Base-by-base conservation (phyloP, 2,797 vertebrate species). In the Tragopan temminckii region DNA sequence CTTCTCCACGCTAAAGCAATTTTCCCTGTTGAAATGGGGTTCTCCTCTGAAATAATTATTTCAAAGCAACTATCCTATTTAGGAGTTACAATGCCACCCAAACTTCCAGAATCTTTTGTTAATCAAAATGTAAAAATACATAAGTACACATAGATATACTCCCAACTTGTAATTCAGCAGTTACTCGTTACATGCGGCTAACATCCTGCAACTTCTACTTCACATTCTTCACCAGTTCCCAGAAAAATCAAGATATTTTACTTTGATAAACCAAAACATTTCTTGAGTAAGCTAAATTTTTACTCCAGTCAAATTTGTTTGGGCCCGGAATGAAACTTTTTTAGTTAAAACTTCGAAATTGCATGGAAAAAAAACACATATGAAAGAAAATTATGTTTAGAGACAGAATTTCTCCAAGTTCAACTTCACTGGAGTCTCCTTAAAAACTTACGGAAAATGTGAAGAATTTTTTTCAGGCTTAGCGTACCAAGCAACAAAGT, bases 1-100 rank as follows among this genome's bases (percentile, higher is more conserved):
- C 57, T 78, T 89, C 50, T 87, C 31, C 75, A 75, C 63, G 64
- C 89, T 96, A 95, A 93, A 40, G 59, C 46, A 66, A n/a, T 85
- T 87, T 72, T 68, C 80, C 88, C 88, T 72, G 88, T 27, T 90
- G 71, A 85, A 84, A 77, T 1, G 0, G 43, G 42, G 57, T 63
- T 85, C 25, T 88, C 17, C 67, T 80, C 66, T 43, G 36, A 78
- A 80, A 52, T 29, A 76, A 61, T 36, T 61, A 42, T 46, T 80
- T 72, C 55, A 70, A 53, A 67, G n/a, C 70, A 80, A 52, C 27
- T 50, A 66, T n/a, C 70, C 78, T 5, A 77, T 62, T 69, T 2
- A 72, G 42, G 29, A 71, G 31, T 71, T 79, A 78, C 4, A 8
- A 21, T 25, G 25, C 53, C 29, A 48, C 15, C 40, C 43, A 2